Base-by-base conservation (phyloP, 2,888 invertebrate genomes). In the Leucania comma region DNA sequence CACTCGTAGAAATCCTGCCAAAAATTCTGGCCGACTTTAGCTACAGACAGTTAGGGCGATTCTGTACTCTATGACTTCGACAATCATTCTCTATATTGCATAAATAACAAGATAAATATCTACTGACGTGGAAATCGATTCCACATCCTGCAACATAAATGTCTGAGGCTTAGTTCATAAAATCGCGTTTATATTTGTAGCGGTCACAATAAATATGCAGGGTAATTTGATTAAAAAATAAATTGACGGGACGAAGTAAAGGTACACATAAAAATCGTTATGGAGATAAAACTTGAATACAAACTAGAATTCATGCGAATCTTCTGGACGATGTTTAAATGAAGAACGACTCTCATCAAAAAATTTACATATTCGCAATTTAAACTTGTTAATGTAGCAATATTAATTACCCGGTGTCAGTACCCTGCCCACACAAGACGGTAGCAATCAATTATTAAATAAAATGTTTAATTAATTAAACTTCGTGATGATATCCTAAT, bases 401-500 rank as follows among this genome's bases (percentile, higher is more conserved):
- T 24, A 78, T 32, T 42, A 59, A 59, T 51, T 24, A 35, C 50
- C 5, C 50, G 38, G 29, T 42, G 14, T 42, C 50, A 35, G 22
- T n/a, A 46, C 4, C 24, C 48, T 26, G 26, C 26, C 66, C 61
- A 72, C 67, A 80, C 60, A 70, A 59, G 74, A 53, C 14, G 51
- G 26, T 29, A 64, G 66, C 60, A 58, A 64, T 58, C 54, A 59
- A 57, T 42, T 38, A 80, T 75, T 51, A 64, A 78, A 80, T 71
- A 67, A n/a, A n/a, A 61, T 80, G 71, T 65, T 68, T 46, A 80
- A 57, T 57, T 62, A 75, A 80, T 79, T 72, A 66, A 66, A 66
- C 56, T 22, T 5, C 53, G 29, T 53, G 62, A 72, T 63, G 81
- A 77, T 72, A 68, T 77, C 54, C 72, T 81, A 81, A 80, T 80